Base-by-base conservation (phyloP, 2,113 vertebrate genomes). In the Cottus gobio region DNA sequence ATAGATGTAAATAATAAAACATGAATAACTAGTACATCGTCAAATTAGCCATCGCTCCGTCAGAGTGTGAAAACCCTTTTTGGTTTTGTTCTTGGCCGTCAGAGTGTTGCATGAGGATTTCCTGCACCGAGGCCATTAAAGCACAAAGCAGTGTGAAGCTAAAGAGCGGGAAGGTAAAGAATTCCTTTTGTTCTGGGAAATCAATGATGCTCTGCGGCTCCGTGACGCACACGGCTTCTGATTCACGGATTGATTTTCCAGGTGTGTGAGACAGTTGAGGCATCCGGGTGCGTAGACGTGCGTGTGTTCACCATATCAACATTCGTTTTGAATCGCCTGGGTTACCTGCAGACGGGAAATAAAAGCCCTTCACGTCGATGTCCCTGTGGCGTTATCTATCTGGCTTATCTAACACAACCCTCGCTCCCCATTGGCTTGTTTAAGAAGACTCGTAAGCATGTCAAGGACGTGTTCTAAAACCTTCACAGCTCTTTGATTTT, bases 151-250 rank as follows among this genome's bases (percentile, higher is more conserved):
- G 54, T 37, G 54, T 78, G 66, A n/a, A 20, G 24, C 57, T 77
- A 46, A 56, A 71, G 57, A 61, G 72, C 65, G 31, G 34, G 64
- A 82, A 57, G 61, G 67, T 85, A 80, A 80, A 87, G 66, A 72
- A 86, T 73, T 90, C 71, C 66, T 83, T 89, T 89, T 91, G 87
- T 90, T 88, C 67, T 68, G 12, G 26, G 46, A 80, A 91, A 89
- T 92, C 87, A 82, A 81, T 90, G 60, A 50, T 70, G 22, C 84
- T 84, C 82, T 84, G 67, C 65, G 69, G 65, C 75, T 80, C 31
- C 18, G 10, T 90, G 87, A 87, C 52, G 60, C 88, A 78, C 71
- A 78, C 68, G 77, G 39, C 65, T 71, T 63, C 80, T 88, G 84
- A 91, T 83, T 77, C 80, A 77, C 70, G 58, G 66, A 89, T 87